phyloP scores from a whole-genome alignment of 2,113 vertebrate species.

The Sprattus sprattus region DNA sequence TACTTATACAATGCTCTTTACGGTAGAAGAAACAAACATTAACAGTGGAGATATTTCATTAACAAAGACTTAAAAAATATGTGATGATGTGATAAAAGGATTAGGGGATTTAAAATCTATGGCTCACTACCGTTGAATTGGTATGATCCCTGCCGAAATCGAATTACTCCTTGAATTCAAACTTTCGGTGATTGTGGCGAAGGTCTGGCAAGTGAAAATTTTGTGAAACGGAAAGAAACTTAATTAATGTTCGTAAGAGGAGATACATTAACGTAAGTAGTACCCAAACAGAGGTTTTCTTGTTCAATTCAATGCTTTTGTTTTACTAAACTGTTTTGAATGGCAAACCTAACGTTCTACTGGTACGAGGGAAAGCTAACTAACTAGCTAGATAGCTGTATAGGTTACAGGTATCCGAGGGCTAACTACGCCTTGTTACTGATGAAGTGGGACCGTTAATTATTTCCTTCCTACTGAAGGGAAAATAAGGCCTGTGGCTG shows the following conservation, averaged over 20 bases:
- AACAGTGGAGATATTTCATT: background rate
- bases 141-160: conserved; percentile 47
- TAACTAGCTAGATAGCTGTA: background rate
- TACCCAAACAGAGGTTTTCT: background rate
- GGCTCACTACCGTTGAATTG: conserved; percentile 1
- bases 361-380: background rate
- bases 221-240: background rate
- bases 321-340: background rate
- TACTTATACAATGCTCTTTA: background rate
- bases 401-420: background rate
- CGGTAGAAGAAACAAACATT: background rate
- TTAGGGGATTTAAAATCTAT: background rate
- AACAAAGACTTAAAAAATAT: background rate
- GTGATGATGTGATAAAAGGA: background rate
- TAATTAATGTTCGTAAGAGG: background rate
- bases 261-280: background rate
- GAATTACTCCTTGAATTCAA: conserved; percentile 20
- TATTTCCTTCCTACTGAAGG: background rate
- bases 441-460: too few species aligned
- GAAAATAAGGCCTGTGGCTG: background rate
- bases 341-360: background rate
- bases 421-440: too few species aligned
- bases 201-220: background rate
- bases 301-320: background rate
- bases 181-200: background rate